Evolutionary conservation across 1,140 invertebrate species (phyloP), one percentile per base, ranked within the genome.

Genomic region (Camponotus floridanus): DNA sequence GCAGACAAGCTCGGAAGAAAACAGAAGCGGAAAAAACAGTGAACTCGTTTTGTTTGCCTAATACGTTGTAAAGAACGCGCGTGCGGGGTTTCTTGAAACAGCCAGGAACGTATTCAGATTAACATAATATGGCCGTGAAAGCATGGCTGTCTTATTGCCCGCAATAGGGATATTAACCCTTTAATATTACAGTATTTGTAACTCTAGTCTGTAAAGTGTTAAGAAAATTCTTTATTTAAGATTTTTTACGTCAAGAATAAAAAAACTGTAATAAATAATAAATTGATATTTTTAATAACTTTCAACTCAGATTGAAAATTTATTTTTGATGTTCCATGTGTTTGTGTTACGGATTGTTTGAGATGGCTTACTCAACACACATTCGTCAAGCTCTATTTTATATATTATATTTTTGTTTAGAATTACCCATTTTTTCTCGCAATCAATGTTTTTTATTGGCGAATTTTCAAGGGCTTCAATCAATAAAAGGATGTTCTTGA

Each of bases 111-210:
- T n/a, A 33, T 9, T n/a, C 31, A 55, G 71, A 91, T 92, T 91
- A 92, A 88, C 87, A 88, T 92, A 88, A 92, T 87, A 88, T 78
- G 62, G 68, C 76, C 3, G 42, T 45, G 48, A 18, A 11, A 51
- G 48, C 15, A 51, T 51, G 5, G 3, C 0, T 81, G 86, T 85
- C 67, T 91, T 88, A 90, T 91, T 91, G 76, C 79, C 21, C 45
- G 42, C 55, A 85, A 86, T 81, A 87, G 64, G 45, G 6, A 57
- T n/a, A 8, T 18, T 57, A 4, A 1, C 15, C 4, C 48, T 51
- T 21, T 21, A 57, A 57, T 57, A 55, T n/a, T 55, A 18, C n/a
- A 21, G 8, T 8, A 39, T 21, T 57, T 13, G n/a, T 57, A 18
- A 57, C 26, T 26, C 6, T 55, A 55, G 51, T 21, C 55, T 18